Base-by-base conservation (phyloP, 2,113 vertebrate genomes). In the Nyctereutes procyonoides region DNA sequence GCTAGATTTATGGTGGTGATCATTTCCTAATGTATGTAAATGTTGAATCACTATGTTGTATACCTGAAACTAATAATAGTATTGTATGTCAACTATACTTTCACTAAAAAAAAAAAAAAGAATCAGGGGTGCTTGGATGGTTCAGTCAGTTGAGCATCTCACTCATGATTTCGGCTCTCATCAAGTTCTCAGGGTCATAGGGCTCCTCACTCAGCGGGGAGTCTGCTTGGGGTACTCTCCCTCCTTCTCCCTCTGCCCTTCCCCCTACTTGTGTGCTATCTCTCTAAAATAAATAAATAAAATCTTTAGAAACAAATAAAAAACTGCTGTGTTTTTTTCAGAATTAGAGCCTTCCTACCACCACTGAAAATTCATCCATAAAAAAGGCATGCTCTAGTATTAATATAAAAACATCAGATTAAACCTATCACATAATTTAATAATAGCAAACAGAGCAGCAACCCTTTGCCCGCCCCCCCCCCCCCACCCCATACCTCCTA, bases 301-400 rank as follows among this genome's bases (percentile, higher is more conserved):
- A 69, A n/a, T 69, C 32, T n/a, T n/a, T 8, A n/a, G 19, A n/a
- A n/a, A 73, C 20, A 67, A 17, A n/a, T 19, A 32, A 69, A n/a
- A 69, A 69, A n/a, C 51, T 26, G 8, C 73, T 76, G 8, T 93
- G 26, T 90, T 8, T 97, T 92, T 92, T 96, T 74, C 95, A 95
- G 63, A 98, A 83, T 8, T 62, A 79, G 85, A 93, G 17, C 71
- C 48, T 92, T 60, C 53, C 43, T 17, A 28, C 28, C 30, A 71
- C 65, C 28, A 38, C 28, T 63, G 48, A 96, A 96, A 94, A 69
- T 30, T 87, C 58, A 82, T 86, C 51, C 35, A 22, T 69, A 22
- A 69, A 77, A 95, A 69, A 82, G 30, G 32, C 51, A n/a, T 73
- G 53, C 35, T 86, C 26, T 71, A 69, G 7, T 60, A 43, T 82